phyloP scores from a whole-genome alignment of 2,888 invertebrate genomes.

The Yponomeuta evonymella region DNA sequence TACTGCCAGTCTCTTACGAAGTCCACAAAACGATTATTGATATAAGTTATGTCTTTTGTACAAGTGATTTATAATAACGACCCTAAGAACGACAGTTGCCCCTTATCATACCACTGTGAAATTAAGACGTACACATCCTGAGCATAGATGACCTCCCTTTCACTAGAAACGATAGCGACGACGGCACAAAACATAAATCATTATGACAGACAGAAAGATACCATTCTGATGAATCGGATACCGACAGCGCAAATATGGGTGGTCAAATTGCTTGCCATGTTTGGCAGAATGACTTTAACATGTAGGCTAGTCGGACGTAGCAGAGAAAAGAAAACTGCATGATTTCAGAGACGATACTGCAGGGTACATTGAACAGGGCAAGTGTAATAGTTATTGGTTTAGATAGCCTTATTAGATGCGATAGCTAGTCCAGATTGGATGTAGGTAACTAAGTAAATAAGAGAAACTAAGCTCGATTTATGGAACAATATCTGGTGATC shows the following conservation, averaged over 20 bases:
- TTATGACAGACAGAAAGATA: slow-evolving; percentile 36
- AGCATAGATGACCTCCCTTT: slow-evolving; percentile 47
- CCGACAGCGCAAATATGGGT: slow-evolving; percentile 25
- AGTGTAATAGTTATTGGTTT: slow-evolving; percentile 8
- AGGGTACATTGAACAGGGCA: not conserved
- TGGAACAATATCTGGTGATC: slow-evolving; percentile 57
- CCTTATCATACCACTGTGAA: slow-evolving; percentile 39
- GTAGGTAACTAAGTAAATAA: slow-evolving; percentile 39
- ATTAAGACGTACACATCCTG: slow-evolving; percentile 60
- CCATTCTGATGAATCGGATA: slow-evolving; percentile 24
- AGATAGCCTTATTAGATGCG: slow-evolving; percentile 56
- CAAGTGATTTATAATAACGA: not conserved
- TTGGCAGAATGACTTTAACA: slow-evolving; percentile 7
- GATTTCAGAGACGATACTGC: slow-evolving; percentile 6
- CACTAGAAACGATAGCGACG: slow-evolving; percentile 41
- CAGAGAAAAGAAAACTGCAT: not conserved
- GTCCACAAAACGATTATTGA: not conserved
- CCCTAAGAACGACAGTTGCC: slow-evolving; percentile 16
- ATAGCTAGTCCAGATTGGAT: slow-evolving; percentile 52
- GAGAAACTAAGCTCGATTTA: slow-evolving; percentile 65
- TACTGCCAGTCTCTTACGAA: not conserved
- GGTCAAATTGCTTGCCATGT: slow-evolving; percentile 16
- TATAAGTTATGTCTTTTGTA: not conserved
- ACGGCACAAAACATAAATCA: slow-evolving; percentile 44
- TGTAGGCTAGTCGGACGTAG: slow-evolving; percentile 16